Evolutionary conservation across 2,888 invertebrate genomes (phyloP).

Genomic region (Callyntrura guangdongensis): DNA sequence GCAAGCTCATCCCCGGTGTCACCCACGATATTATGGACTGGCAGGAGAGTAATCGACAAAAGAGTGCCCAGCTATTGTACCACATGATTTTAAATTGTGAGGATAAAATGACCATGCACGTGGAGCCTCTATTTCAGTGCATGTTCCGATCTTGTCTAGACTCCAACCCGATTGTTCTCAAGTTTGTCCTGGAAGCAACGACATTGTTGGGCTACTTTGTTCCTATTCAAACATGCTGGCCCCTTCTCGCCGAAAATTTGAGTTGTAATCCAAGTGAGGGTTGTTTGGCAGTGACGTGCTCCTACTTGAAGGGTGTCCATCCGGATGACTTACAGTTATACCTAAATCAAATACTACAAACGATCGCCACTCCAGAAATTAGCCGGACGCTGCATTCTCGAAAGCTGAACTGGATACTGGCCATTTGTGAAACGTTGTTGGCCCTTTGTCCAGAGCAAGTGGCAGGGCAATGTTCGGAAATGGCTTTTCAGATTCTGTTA

Average conservation of each 20-base stretch:
- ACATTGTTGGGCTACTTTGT: constrained; percentile 93
- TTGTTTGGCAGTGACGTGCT: constrained; percentile 89
- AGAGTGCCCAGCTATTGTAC: constrained; percentile 92
- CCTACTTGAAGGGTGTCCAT: constrained; percentile 89
- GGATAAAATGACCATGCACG: constrained; percentile 90
- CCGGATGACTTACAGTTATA: constrained; percentile 87
- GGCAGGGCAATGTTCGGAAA: constrained; percentile 73
- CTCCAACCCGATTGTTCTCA: constrained; percentile 85
- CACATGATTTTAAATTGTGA: constrained; percentile 91
- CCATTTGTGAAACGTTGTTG: constrained; percentile 88
- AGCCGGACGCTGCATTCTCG: constrained; percentile 86
- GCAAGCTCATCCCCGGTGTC: constrained; percentile 91
- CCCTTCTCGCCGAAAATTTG: constrained; percentile 82
- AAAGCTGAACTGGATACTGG: constrained; percentile 88
- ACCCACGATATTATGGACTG: constrained; percentile 91
- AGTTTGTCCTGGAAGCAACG: constrained; percentile 89
- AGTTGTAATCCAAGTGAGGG: constrained; percentile 86
- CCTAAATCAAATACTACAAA: constrained; percentile 88
- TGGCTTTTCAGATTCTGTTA: constrained; percentile 86
- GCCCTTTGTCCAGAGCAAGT: constrained; percentile 87
- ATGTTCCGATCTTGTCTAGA: constrained; percentile 87
- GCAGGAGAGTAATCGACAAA: constrained; percentile 89
- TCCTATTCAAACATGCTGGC: constrained; percentile 89
- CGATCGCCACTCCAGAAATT: constrained; percentile 88
- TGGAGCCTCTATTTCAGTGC: constrained; percentile 88